These are phyloP conservation scores for Mastigias papua DNA, from an alignment of 30 jellyfish, hydroid and myxozoan species.

Conservation along the genomic window DNA sequence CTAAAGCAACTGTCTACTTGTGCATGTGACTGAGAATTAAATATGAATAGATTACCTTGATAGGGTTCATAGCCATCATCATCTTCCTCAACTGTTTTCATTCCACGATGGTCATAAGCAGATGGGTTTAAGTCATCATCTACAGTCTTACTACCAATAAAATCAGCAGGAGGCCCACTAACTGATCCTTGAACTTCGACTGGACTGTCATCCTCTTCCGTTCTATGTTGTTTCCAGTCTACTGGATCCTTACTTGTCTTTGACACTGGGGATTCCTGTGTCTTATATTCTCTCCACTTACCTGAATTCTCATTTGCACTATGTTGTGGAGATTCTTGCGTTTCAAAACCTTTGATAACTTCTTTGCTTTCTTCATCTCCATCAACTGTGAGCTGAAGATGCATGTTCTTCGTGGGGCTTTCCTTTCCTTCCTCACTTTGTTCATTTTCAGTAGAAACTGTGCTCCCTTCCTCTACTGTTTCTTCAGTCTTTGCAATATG, in stretches of 20 bases:
- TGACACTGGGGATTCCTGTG: conserved; percentile 2
- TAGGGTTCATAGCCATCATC: neutral
- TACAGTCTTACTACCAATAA: conserved; percentile 8
- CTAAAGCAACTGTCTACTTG: too few species aligned
- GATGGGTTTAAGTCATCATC: conserved; percentile 38
- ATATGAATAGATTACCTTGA: conserved; percentile 3
- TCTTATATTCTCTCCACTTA: neutral
- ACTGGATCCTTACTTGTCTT: neutral
- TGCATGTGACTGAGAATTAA: too few species aligned
- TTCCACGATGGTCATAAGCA: neutral
- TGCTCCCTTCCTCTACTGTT: conserved; percentile 11
- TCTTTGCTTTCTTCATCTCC: neutral
- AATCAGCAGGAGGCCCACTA: conserved; percentile 30
- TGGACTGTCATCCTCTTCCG: conserved; percentile 22
- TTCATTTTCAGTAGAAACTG: neutral
- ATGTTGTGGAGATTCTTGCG: neutral
- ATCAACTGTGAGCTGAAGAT: conserved; percentile 5
- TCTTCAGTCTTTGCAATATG: neutral
- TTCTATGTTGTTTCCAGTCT: neutral
- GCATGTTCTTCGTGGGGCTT: neutral
- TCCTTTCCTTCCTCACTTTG: neutral
- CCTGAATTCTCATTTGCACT: neutral
- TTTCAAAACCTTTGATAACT: neutral
- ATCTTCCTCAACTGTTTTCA: conserved; percentile 21
- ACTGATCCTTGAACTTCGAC: neutral